A percentile compares a stretch with the other conserved stretches of the same genome.
These are phyloP conservation scores for Bos javanicus DNA, from an alignment of 2,113 vertebrate species.

Conservation along the genomic window DNA sequence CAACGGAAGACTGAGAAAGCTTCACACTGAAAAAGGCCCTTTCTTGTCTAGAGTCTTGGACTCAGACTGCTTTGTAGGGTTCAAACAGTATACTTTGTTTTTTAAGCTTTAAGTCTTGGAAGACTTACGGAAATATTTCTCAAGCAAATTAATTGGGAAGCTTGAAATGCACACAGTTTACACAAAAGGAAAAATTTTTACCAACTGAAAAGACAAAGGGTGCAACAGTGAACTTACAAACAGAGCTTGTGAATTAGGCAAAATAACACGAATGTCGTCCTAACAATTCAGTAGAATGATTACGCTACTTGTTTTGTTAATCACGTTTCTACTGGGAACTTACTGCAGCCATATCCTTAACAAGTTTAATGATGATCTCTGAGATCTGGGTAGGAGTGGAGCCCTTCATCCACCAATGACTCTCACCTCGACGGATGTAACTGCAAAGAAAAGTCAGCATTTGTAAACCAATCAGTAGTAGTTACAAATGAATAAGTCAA, in stretches of 20 bases:
- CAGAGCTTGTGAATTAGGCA: not conserved
- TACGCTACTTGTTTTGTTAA: not conserved
- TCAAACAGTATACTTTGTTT: not conserved
- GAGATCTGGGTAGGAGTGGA: slow-evolving; percentile 98
- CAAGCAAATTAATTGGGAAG: not conserved
- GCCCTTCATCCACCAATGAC: slow-evolving; percentile 99
- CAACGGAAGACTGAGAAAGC: not conserved
- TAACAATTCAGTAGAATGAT: not conserved
- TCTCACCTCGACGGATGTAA: slow-evolving; percentile 96
- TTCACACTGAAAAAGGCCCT: not conserved
- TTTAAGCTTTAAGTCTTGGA: slow-evolving; percentile 8
- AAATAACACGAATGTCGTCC: not conserved
- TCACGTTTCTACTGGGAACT: slow-evolving; percentile 74
- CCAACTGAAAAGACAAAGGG: not conserved
- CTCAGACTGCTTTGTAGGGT: not conserved
- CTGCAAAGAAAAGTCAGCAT: slow-evolving; percentile 75
- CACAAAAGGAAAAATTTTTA: not conserved
- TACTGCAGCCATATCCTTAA: slow-evolving; percentile 99
- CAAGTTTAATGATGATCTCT: slow-evolving; percentile 98
- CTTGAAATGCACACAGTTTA: not conserved
- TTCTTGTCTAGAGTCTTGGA: not conserved
- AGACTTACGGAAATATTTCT: not conserved
- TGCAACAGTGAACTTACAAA: not conserved
- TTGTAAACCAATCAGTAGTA: not conserved
- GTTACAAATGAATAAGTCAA: not conserved